Evolutionary conservation across 23 tunicate species (phyloP).

Genomic region (Diplosoma virens): DNA sequence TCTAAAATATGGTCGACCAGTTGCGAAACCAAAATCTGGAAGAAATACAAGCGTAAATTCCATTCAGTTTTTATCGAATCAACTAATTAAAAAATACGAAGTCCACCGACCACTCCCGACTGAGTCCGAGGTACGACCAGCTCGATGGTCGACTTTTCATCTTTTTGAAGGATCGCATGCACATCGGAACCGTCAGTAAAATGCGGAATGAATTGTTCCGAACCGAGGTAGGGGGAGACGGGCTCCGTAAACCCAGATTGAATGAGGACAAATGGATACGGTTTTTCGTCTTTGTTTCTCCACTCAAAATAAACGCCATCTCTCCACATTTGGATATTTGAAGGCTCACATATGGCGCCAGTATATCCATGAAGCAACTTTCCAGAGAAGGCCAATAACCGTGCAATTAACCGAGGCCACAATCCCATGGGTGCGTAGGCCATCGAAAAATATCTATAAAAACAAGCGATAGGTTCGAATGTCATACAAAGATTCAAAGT

Average conservation of each 20-base stretch:
- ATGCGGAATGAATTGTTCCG: not conserved
- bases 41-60: no score
- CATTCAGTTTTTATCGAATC: no score
- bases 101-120: constrained; percentile 41
- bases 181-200: not conserved
- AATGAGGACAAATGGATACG: constrained; percentile 30
- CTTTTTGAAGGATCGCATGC: not conserved
- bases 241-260: no score
- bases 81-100: no score
- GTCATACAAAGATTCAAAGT: no score
- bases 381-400: constrained; percentile 31
- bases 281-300: not conserved
- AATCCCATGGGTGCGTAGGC: constrained; percentile 60
- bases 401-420: constrained; percentile 61
- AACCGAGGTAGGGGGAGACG: no score
- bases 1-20: constrained; percentile 56
- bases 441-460: constrained; percentile 56
- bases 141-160: constrained; percentile 21
- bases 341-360: not conserved
- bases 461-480: no score
- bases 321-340: constrained; percentile 24
- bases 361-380: not conserved
- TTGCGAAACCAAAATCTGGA: constrained; percentile 42
- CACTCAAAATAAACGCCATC: constrained; percentile 41
- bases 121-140: constrained; percentile 23